Evolutionary conservation across 1,140 invertebrate species (phyloP), one percentile per base, ranked within the genome.

Genomic region (Drosophila kanapiae): DNA sequence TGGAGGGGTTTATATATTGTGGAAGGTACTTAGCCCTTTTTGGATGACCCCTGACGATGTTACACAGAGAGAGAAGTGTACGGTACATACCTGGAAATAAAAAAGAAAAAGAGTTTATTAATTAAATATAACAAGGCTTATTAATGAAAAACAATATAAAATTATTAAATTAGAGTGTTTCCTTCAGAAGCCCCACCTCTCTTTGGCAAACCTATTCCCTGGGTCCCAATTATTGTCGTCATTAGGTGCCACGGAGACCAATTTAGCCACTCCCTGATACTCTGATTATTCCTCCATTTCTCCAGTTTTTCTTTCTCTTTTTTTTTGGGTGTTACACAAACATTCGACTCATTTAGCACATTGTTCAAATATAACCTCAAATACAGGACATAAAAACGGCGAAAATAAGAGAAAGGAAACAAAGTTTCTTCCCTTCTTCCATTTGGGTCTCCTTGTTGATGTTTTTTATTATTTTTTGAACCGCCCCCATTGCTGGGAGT

Each of bases 291-390:
- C 18, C 51, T 0, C 10, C 48, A 71, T 71, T 71, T 38, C 37
- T 37, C 33, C 37, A 45, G 38, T 54, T 16, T 31, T 18, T 43
- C 5, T 11, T 16, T 35, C 23, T 38, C 13, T 31, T 27, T 9
- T 47, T 37, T 5, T 6, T 11, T 11, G 38, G 58, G 49, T 74
- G 48, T 49, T 80, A 54, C 58, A 58, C 80, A 79, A 83, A 71
- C 60, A 77, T 72, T 81, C 57, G 62, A 86, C 82, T 86, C 82
- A 88, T 88, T 87, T 87, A 87, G 77, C 80, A 88, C 85, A 84
- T 84, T 88, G 77, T 90, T 48, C 53, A 83, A 77, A 77, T 86
- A 70, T 65, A 82, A 75, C 75, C 61, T 63, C 79, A 82, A 75
- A 64, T 67, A 67, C 31, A 51, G 27, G 63, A 67, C 18, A 61